phyloP scores from a whole-genome alignment of 2,797 vertebrate species.

The Clarias fuscus region DNA sequence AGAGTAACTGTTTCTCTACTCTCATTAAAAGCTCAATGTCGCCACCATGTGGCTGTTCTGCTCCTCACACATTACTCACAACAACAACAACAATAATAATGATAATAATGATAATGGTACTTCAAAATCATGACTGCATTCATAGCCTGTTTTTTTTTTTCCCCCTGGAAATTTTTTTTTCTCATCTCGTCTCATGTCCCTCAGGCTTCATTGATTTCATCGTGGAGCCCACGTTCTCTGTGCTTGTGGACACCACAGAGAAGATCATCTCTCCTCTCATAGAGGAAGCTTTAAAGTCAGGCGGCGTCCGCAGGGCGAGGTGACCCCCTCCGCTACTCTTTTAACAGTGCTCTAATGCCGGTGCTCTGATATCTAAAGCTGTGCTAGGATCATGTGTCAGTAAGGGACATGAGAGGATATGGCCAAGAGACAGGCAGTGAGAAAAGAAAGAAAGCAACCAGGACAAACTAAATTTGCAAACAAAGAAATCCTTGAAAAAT shows the following conservation, averaged over 20 bases:
- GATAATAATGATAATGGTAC: background rate
- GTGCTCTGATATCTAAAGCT: background rate
- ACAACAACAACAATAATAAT: background rate
- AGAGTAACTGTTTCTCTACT: background rate
- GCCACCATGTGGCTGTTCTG: slow-evolving; percentile 54
- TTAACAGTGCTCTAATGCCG: background rate
- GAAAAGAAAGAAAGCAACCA: background rate
- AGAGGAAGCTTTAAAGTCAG: slow-evolving; percentile 87
- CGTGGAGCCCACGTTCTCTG: slow-evolving; percentile 95
- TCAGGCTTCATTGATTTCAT: slow-evolving; percentile 98
- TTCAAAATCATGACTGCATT: background rate
- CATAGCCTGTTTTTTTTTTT: background rate
- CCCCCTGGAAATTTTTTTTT: background rate
- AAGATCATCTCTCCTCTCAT: slow-evolving; percentile 97
- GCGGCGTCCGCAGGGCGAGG: slow-evolving; percentile 72
- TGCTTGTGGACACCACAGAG: slow-evolving; percentile 93
- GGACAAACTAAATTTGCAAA: background rate
- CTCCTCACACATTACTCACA: background rate
- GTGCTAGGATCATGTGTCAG: background rate
- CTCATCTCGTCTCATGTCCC: slow-evolving; percentile 42
- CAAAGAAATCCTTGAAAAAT: background rate
- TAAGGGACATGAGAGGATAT: background rate
- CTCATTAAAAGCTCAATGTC: slow-evolving; percentile 41
- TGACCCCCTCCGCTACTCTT: slow-evolving; percentile 52
- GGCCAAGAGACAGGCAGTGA: background rate